Evolutionary conservation across 2,888 invertebrate species (phyloP), one percentile per base, ranked within the genome.

Genomic region (Dicycla oo): DNA sequence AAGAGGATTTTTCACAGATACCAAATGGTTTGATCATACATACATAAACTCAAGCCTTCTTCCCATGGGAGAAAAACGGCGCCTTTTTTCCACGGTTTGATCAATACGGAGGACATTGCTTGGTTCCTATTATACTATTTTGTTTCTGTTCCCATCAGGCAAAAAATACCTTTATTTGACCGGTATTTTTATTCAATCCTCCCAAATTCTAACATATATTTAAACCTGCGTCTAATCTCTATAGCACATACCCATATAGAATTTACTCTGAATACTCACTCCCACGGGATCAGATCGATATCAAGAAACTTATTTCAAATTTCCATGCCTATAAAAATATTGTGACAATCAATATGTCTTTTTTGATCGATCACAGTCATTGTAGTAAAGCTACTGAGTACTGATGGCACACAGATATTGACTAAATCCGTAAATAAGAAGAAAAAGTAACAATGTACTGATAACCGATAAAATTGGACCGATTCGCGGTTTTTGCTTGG

Each of bases 291-390:
- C 15, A 8, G 47, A 81, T 54, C 13, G 10, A 54, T 47, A 47
- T 38, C 45, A 47, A 69, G 15, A 26, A 10, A 10, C 0, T 8
- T 38, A 30, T 23, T 23, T 49, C 0, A 30, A 69, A 57, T 62
- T 57, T 45, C 57, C 49, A 3, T 18, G 51, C 61, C 7, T 58
- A 73, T 72, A 79, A 77, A 82, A 91, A 92, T 92, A 91, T 92
- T 92, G 81, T 91, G 92, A 92, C 92, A 82, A 81, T 65, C 74
- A 68, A 89, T 84, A 75, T 86, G 90, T 89, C 88, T 20, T 83
- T 11, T 54, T 69, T 86, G 82, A 83, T 80, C 8, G 83, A 82
- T 82, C 73, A 30, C 40, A 26, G 7, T 11, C 56, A 75, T 75
- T 82, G 54, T 57, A 30, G 6, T 49, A 5, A 2, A 60, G 73